Base-by-base conservation (phyloP, 2,113 vertebrate genomes). In the Geococcyx californianus region DNA sequence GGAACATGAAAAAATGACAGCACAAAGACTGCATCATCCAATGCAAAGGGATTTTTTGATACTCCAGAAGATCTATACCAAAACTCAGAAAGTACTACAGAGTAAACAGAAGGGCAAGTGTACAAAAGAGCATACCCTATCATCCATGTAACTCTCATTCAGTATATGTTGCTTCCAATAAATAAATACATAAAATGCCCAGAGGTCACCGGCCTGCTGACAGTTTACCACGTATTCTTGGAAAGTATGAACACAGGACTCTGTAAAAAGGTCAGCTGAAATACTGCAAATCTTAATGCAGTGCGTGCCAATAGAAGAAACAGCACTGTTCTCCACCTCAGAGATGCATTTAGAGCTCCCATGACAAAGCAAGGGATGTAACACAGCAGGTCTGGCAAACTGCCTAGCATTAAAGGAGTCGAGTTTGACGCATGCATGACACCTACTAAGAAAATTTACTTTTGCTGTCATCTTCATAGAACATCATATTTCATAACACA, bases 401-500 rank as follows among this genome's bases (percentile, higher is more conserved):
- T 51, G 66, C 47, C 74, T 6, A 24, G 60, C 7, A 34, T 66
- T 42, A 73, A 59, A 51, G 0, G 0, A 34, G 36, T 16, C 16
- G 38, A 69, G 60, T 42, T 55, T 63, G 59, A 74, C 51, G 56
- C 33, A 51, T 3, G 66, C 60, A 31, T 4, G 56, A 60, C 20
- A 44, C 9, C 51, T 54, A 38, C 52, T 4, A 64, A 54, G 17
- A 58, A 40, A 80, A 64, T 13, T 31, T 49, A 45, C 45, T 68
- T 38, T 15, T 36, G 45, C 72, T 26, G 31, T 9, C 52, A 51
- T 15, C 31, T 44, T 64, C n/a, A 67, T 7, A 76, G 12, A 21
- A 20, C 15, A 55, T 6, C 7, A 3, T 17, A 25, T 21, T 6
- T n/a, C 0, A 0, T 8, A 47, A 73, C 10, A 31, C 9, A 64